Evolutionary conservation across 1,140 invertebrate genomes (phyloP), one percentile per base, ranked within the genome.

Genomic region (Musca domestica): DNA sequence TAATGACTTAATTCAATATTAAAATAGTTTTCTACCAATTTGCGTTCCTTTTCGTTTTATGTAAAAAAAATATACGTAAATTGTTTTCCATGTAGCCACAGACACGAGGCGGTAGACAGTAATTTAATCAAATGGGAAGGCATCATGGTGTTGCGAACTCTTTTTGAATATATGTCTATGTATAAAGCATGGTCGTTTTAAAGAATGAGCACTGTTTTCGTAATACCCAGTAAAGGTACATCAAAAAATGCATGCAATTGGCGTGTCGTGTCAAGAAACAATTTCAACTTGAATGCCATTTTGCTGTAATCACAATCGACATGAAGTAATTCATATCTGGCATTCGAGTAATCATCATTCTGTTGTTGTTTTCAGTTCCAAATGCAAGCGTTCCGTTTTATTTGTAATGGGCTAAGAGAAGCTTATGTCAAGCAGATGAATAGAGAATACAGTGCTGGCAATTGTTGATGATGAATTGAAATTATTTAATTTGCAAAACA

Each of bases 211-310:
- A 48, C 64, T 20, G 5, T 49, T 51, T 48, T 30, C 2, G 46
- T 49, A 23, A 48, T 14, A 51, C 41, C 19, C n/a, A 10, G 30
- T 51, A 10, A 30, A 65, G 49, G n/a, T 20, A 20, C 23, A 30
- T 30, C 64, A 15, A 23, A 34, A n/a, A n/a, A 30, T 30, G 34
- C 22, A 22, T 4, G 72, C 76, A 78, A 78, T 78, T 78, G 76
- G 76, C 75, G 75, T 78, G 74, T 78, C 76, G 78, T 78, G 76
- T 78, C 76, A 78, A 76, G 76, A 78, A 78, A 78, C 76, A 78
- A 78, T 78, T 78, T 78, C 70, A 70, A 70, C 25, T 72, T 76
- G 70, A 69, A 41, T 69, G 67, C 41, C 67, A 69, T 65, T 52
- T 63, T 51, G 68, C 22, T 30, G 54, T 78, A 78, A 78, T 78